phyloP scores from a whole-genome alignment of 2,113 vertebrate genomes.

The Blennius ocellaris region DNA sequence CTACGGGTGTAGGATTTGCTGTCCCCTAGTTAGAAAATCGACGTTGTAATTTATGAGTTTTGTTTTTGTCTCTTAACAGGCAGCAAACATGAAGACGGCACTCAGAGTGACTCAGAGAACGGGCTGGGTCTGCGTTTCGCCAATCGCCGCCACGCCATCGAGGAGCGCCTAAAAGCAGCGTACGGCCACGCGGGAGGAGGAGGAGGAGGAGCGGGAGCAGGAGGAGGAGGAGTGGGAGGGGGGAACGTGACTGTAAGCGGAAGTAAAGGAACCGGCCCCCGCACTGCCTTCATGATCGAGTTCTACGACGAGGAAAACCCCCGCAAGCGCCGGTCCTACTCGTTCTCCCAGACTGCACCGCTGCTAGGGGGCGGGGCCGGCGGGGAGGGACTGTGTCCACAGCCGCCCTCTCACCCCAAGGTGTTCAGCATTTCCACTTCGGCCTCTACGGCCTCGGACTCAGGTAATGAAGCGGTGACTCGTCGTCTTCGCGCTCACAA shows the following conservation, averaged over 20 bases:
- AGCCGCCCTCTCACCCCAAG: slow-evolving; percentile 87
- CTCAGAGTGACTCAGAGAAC: slow-evolving; percentile 98
- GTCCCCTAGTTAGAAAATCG: too few relatives aligned
- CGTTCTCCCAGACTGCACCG: slow-evolving; percentile 91
- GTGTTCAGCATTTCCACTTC: slow-evolving; percentile 81
- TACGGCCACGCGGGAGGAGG: slow-evolving; percentile 76
- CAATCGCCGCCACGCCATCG: slow-evolving; percentile 87
- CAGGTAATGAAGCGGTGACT: slow-evolving; percentile 49
- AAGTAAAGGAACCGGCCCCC: slow-evolving; percentile 73
- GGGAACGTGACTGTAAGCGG: slow-evolving; percentile 45
- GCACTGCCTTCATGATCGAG: slow-evolving; percentile 94
- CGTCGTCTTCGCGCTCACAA: not conserved
- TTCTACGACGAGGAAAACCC: slow-evolving; percentile 94
- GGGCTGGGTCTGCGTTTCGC: slow-evolving; percentile 89
- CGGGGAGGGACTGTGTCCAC: slow-evolving; percentile 86
- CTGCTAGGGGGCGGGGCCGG: slow-evolving; percentile 72
- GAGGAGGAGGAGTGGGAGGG: slow-evolving; percentile 40
- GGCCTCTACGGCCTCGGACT: slow-evolving; percentile 67
- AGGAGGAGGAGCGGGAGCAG: slow-evolving; percentile 24
- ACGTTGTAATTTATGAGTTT: not conserved
- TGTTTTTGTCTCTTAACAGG: slow-evolving; percentile 77
- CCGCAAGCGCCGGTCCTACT: slow-evolving; percentile 92
- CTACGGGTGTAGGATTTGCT: too few relatives aligned
- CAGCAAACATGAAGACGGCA: slow-evolving; percentile 98
- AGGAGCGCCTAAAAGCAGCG: slow-evolving; percentile 89